Conservation (phyloP, 2,797 vertebrate genomes). For the Gouania willdenowi region DNA sequence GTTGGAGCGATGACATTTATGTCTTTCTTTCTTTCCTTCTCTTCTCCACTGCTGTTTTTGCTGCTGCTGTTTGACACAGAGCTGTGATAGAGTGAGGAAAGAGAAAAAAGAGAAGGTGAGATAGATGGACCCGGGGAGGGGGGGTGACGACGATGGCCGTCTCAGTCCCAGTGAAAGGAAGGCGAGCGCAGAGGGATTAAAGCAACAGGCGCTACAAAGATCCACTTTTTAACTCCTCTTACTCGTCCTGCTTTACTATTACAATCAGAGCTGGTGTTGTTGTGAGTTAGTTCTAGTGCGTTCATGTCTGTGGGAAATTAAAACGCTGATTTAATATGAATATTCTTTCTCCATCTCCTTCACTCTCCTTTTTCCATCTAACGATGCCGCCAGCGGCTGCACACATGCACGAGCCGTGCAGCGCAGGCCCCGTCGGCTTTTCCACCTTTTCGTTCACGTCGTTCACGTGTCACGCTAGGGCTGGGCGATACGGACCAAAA, state of each 20-base stretch:
- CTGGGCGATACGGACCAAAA: no score
- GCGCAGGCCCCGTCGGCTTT: constrained; percentile 22
- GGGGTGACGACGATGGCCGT: constrained; percentile 34
- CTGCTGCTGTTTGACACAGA: constrained; percentile 46
- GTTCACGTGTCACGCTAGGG: no score
- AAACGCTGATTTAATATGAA: no score
- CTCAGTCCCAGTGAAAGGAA: constrained; percentile 52
- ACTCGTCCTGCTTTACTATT: constrained; percentile 39
- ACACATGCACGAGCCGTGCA: constrained; percentile 4
- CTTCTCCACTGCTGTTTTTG: constrained; percentile 34
- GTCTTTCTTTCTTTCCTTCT: constrained; percentile 46
- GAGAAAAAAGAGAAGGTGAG: constrained; percentile 54
- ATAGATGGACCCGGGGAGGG: constrained; percentile 37
- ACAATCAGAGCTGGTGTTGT: no score
- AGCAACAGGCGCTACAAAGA: constrained; percentile 70
- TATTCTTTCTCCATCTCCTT: no score
- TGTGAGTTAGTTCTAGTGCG: no score
- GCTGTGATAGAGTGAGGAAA: constrained; percentile 47
- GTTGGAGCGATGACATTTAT: constrained; percentile 69
- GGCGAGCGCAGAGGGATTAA: constrained; percentile 38
- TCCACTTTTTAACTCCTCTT: constrained; percentile 60
- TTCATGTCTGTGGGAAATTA: no score
- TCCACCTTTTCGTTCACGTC: no score
- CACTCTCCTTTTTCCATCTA: no score
- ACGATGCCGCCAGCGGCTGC: no score